Percentiles rank a stretch among this genome's conserved stretches.
Evolutionary conservation across 2,113 vertebrate species (phyloP).

Genomic region (Sorex araneus): DNA sequence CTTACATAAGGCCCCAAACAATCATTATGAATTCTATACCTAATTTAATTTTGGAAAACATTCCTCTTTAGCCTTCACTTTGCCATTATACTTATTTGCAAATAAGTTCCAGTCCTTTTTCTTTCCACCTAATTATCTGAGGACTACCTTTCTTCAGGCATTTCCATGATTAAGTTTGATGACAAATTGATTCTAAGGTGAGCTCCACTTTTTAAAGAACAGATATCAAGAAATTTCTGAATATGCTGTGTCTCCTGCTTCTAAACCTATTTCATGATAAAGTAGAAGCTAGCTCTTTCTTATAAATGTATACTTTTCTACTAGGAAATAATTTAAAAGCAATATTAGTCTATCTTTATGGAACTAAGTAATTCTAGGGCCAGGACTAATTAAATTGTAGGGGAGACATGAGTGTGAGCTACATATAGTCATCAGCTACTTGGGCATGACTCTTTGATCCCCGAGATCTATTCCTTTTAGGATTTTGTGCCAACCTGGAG

Average conservation of each 20-base stretch:
- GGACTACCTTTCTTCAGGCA: background rate
- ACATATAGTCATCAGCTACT: slow-evolving; percentile 77
- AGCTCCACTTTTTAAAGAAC: background rate
- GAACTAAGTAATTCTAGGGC: slow-evolving; percentile 37
- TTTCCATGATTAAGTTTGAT: slow-evolving; percentile 34
- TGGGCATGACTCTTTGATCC: slow-evolving; percentile 35
- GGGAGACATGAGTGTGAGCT: slow-evolving; percentile 28
- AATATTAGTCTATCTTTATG: background rate
- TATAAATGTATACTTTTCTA: background rate
- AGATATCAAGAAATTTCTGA: slow-evolving; percentile 60
- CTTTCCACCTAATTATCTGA: slow-evolving; percentile 3
- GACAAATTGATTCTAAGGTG: slow-evolving; percentile 12
- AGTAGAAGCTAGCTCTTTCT: background rate
- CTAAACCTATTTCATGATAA: slow-evolving; percentile 49
- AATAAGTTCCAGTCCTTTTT: slow-evolving; percentile 16
- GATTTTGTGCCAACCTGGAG: slow-evolving; percentile 58
- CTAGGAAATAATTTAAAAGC: slow-evolving; percentile 54
- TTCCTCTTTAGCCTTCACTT: slow-evolving; percentile 38
- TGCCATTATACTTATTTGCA: slow-evolving; percentile 9
- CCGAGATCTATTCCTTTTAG: slow-evolving; percentile 42
- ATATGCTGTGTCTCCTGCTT: background rate
- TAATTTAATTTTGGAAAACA: slow-evolving; percentile 41
- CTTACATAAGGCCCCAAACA: background rate
- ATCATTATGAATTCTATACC: slow-evolving; percentile 36
- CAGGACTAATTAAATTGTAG: background rate